A percentile compares a stretch with the other conserved stretches of the same genome.
phyloP scores from a whole-genome alignment of 2,888 invertebrate genomes.

The Drosophila nr. perissopoda region DNA sequence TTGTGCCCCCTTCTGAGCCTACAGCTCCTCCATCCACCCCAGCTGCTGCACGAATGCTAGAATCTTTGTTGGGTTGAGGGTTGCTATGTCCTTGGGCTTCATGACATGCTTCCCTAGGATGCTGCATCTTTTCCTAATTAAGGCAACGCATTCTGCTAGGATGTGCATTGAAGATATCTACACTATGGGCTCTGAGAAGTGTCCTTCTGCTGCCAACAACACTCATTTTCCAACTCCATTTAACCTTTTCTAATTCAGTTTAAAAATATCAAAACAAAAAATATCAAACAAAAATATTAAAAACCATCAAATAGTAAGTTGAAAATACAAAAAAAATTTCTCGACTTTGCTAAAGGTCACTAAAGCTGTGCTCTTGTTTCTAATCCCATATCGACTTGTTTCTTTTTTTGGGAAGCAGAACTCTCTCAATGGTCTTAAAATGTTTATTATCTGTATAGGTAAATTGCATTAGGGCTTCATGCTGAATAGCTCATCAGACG shows the following conservation, averaged over 20 bases:
- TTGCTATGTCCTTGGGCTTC: too few species aligned
- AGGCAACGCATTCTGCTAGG: too few species aligned
- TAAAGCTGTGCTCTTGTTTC: slow-evolving; percentile 14
- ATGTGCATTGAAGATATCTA: not conserved
- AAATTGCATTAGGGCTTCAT: slow-evolving; percentile 58
- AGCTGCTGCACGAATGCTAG: too few species aligned
- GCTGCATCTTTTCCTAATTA: too few species aligned
- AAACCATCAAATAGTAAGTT: not conserved
- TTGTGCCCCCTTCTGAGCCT: too few species aligned
- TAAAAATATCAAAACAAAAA: too few species aligned
- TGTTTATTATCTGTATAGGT: slow-evolving; percentile 43
- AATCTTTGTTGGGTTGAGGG: too few species aligned
- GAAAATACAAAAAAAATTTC: not conserved
- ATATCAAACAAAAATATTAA: too few species aligned
- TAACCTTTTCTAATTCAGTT: not conserved
- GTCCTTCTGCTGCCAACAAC: not conserved
- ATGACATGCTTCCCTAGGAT: too few species aligned
- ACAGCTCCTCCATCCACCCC: too few species aligned
- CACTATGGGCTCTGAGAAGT: not conserved
- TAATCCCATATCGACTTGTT: not conserved
- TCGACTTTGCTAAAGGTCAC: not conserved
- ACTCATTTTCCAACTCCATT: not conserved
- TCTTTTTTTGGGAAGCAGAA: not conserved
- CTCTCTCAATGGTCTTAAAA: slow-evolving; percentile 27
- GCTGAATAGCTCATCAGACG: slow-evolving; percentile 48